Evolutionary conservation across 2,888 invertebrate genomes (phyloP).

Genomic region (Sarcophaga rosellei): DNA sequence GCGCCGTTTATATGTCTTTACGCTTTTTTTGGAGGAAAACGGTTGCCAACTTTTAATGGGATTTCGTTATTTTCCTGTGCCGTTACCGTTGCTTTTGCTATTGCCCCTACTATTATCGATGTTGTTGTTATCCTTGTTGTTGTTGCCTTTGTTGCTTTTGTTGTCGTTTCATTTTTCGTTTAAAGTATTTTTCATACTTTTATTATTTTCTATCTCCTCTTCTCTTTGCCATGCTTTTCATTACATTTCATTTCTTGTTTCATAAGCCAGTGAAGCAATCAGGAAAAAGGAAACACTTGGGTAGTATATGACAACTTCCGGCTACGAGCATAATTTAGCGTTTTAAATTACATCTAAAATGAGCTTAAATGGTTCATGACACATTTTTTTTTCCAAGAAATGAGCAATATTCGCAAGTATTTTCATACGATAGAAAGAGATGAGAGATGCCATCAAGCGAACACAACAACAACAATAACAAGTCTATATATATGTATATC

Average conservation of each 20-base stretch:
- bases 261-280: slow-evolving; percentile 66
- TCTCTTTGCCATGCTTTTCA: not conserved
- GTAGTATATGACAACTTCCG: slow-evolving; percentile 69
- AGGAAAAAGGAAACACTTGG: slow-evolving; percentile 68
- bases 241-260: not conserved
- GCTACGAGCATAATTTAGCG: slow-evolving; percentile 75
- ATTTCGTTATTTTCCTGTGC: slow-evolving; percentile 53
- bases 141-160: slow-evolving; percentile 10
- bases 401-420: slow-evolving; percentile 64
- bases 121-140: not conserved
- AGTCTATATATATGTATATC: slow-evolving; percentile 19
- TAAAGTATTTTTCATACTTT: not conserved
- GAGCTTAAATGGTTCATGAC: slow-evolving; percentile 80
- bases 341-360: slow-evolving; percentile 79
- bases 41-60: slow-evolving; percentile 68
- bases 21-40: slow-evolving; percentile 42
- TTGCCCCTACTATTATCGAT: slow-evolving; percentile 17
- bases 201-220: not conserved
- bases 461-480: not conserved
- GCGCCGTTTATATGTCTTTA: slow-evolving; percentile 40
- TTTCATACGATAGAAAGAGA: slow-evolving; percentile 14
- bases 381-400: slow-evolving; percentile 73
- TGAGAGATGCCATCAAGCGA: not conserved
- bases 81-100: not conserved
- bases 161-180: slow-evolving; percentile 35